Evolutionary conservation across 2,888 invertebrate species (phyloP), one percentile per base, ranked within the genome.

Genomic region (Drosophila kambysellisi): DNA sequence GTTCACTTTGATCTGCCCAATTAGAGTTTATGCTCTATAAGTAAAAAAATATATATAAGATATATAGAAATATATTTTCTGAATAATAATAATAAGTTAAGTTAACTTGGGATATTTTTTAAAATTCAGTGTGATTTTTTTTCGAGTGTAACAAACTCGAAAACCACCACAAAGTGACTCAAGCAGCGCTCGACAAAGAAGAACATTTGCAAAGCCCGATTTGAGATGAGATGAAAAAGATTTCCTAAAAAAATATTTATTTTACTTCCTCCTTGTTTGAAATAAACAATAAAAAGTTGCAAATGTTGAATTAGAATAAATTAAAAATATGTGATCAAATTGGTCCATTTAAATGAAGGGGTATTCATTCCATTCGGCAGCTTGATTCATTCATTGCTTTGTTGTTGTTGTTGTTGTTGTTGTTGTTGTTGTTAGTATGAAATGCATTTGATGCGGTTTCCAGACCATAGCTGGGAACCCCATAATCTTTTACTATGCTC

Each of bases 401-500:
- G 8, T 41, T 54, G n/a, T 33, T 39, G 12, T 6, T 33, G 37
- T 41, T 64, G 56, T 56, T 15, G 6, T 15, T 48, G 25, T 15
- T 67, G 20, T 12, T 35, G 0, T 17, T 32, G 35, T 29, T 68
- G 54, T 53, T 15, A 8, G 30, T 41, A 39, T 6, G 20, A 51
- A 56, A 56, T 51, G 61, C 56, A 70, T 33, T 65, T 51, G 20
- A 37, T 32, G 67, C 57, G 48, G 37, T 46, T 54, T 39, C 25
- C 39, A 37, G 11, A 11, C 43, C 54, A 41, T 35, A 33, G 9
- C 15, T 70, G 41, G 20, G 35, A 46, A 25, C 20, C 41, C 57
- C 9, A 30, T 51, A 39, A 54, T 50, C 62, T 43, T 64, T 64
- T 48, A 51, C 60, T 64, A 58, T 46, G 50, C 50, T n/a, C 30